Base-by-base conservation (phyloP, 2,113 vertebrate species). In the Nannobrachium achirus region DNA sequence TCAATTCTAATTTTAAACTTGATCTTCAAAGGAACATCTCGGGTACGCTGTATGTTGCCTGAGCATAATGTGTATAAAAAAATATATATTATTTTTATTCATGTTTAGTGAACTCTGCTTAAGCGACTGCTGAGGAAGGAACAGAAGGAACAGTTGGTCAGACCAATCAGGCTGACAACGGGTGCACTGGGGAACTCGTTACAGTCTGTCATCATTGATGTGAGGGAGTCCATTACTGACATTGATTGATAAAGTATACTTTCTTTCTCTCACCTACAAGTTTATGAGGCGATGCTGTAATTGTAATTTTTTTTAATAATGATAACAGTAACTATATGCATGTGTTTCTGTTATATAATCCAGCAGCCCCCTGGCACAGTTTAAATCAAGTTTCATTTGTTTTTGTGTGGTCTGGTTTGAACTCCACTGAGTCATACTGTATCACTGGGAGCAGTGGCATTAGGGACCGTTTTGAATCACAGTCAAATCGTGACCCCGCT, bases 331-430 rank as follows among this genome's bases (percentile, higher is more conserved):
- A 74, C 51, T 33, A 1, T 2, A 19, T 63, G n/a, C 83, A 86
- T 85, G 62, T 85, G 76, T 67, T 83, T 73, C 57, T 49, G 58
- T 56, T 66, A 14, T 16, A 38, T n/a, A 11, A 70, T 53, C 77
- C 73, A 69, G 45, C 61, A 73, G 13, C 63, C 15, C 2, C 4
- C 7, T 1, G 55, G 51, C 33, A 53, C 59, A 73, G 50, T 63
- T 18, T 14, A n/a, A 59, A 59, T 56, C 14, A 1, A 19, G 59
- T 1, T 10, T 69, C 50, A 59, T 67, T 79, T 78, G 72, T 69
- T 53, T 83, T 73, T 83, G 80, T 81, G 81, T 82, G 81, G 83
- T 74, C 75, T 65, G 58, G 55, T 33, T 20, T 60, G 69, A 79
- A 75, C 38, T 69, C 52, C 25, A 33, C 25, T 33, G 25, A 33